Base-by-base conservation (phyloP, 2,888 invertebrate species). In the Kuschelorhynchus macadamiae region DNA sequence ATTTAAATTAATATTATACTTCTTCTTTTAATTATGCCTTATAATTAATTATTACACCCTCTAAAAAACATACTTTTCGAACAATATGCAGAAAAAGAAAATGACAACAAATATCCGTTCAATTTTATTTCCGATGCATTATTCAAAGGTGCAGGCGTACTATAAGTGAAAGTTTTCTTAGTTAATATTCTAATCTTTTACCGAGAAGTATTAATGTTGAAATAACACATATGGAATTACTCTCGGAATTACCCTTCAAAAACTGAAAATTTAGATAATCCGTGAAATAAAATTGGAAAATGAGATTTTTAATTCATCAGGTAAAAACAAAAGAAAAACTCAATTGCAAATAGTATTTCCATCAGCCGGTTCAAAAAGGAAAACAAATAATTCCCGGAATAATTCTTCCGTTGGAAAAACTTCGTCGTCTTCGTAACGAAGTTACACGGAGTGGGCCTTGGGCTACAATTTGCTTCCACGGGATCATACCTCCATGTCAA, bases 391-490 rank as follows among this genome's bases (percentile, higher is more conserved):
- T 67, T 69, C 36, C 50, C 62, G 49, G 62, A 66, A 66, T 66
- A 66, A 66, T 67, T 69, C 36, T 49, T 64, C 42, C 64, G 64
- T 50, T 55, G 68, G 57, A 65, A 69, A 69, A 69, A 60, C 39
- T 63, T 60, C 64, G 55, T 55, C 64, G 53, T 69, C 47, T 30
- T 20, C 46, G 60, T 69, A 69, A 69, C 69, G 64, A 65, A 60
- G 69, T 69, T 69, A 69, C 33, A 36, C 69, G 69, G 59, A 63
- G 44, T 49, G 72, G 71, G 74, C 75, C 70, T 60, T 57, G 62
- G 76, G 78, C 74, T 73, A 74, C 78, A 78, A 78, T 78, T 78
- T 78, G 76, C 77, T 75, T 76, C 72, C 67, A 69, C 69, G 69
- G 60, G 69, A 69, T 69, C 69, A 67, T 67, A 69, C 69, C 77